phyloP scores from a whole-genome alignment of 2,797 vertebrate species.

The Poeciliopsis turneri region DNA sequence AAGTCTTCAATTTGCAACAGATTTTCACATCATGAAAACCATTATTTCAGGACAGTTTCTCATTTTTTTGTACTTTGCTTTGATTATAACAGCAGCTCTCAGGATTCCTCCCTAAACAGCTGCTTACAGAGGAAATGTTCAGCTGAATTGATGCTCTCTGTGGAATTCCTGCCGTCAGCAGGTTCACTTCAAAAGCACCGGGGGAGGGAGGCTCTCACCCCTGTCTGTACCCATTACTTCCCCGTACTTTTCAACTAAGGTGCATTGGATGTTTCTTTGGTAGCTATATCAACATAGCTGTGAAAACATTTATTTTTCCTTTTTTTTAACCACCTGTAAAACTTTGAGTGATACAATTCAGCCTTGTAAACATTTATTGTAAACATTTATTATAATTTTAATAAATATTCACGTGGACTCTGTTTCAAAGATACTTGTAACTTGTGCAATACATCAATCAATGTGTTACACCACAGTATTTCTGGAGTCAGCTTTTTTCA shows the following conservation, averaged over 20 bases:
- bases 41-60: background rate
- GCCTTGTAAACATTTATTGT: background rate
- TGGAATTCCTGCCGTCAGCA: constrained; percentile 73
- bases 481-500: background rate
- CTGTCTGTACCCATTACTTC: constrained; percentile 41
- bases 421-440: background rate
- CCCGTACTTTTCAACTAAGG: background rate
- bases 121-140: constrained; percentile 56
- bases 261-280: background rate
- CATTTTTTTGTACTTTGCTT: background rate
- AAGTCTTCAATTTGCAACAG: background rate
- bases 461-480: background rate
- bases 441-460: background rate
- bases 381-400: background rate
- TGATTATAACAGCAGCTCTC: constrained; percentile 24
- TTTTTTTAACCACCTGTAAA: background rate
- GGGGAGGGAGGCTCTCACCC: constrained; percentile 38
- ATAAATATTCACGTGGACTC: background rate
- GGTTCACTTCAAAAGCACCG: constrained; percentile 59
- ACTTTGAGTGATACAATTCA: background rate
- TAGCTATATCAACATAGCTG: background rate
- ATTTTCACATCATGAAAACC: background rate
- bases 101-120: constrained; percentile 42
- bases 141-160: constrained; percentile 59
- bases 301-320: background rate